These are phyloP conservation scores for Antheraea yamamai DNA, from an alignment of 2,888 invertebrate species.

Conservation along the genomic window DNA sequence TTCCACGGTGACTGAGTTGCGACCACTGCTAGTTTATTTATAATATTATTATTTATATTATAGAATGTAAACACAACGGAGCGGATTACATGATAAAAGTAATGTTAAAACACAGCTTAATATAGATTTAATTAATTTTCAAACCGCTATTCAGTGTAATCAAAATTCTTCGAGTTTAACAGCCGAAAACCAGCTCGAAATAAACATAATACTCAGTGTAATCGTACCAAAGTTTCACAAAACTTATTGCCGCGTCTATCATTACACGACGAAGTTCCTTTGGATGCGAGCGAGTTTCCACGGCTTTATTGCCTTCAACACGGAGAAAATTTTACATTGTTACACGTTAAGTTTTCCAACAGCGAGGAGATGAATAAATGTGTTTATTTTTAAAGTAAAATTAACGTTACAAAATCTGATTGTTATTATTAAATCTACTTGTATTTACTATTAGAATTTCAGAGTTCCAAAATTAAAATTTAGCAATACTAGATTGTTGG, in stretches of 20 bases:
- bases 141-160: neutral
- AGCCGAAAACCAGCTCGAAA: neutral
- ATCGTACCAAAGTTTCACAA: neutral
- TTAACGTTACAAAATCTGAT: neutral
- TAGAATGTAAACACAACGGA: too few relatives aligned
- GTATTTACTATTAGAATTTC: neutral
- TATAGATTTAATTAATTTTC: too few relatives aligned
- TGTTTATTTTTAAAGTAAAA: neutral
- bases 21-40: too few relatives aligned
- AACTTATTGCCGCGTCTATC: slow-evolving; percentile 7
- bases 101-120: too few relatives aligned
- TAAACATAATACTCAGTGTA: slow-evolving; percentile 4
- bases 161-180: neutral
- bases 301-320: slow-evolving; percentile 5
- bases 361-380: neutral
- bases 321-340: slow-evolving; percentile 10
- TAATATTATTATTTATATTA: too few relatives aligned
- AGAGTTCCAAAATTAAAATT: too few relatives aligned
- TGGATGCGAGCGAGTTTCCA: slow-evolving; percentile 3
- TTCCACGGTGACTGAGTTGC: too few relatives aligned
- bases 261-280: slow-evolving; percentile 1
- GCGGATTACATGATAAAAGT: too few relatives aligned
- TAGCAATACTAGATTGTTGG: too few relatives aligned
- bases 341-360: neutral
- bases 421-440: neutral